A percentile compares a stretch with the other conserved stretches of the same genome.
Evolutionary conservation across 1,140 invertebrate genomes (phyloP).

Genomic region (Parasteatoda tepidariorum): DNA sequence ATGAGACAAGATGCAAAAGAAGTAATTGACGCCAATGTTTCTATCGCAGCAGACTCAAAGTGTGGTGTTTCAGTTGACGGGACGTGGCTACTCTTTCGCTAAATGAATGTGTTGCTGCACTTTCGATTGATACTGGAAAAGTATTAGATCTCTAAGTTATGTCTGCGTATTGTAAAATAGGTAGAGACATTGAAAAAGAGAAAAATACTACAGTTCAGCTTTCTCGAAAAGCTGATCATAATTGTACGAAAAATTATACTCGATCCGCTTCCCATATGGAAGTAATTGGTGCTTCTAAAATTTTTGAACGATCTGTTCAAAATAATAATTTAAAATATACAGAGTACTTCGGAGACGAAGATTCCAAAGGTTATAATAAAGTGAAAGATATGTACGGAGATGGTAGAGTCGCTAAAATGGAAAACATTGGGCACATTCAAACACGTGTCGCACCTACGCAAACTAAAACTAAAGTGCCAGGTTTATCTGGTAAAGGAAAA

Average conservation of each 20-base stretch:
- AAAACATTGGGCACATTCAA: constrained; percentile 19
- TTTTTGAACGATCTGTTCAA: background rate
- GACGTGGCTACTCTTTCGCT: too few relatives aligned
- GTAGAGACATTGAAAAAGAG: too few relatives aligned
- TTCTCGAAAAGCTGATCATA: background rate
- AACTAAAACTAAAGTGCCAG: constrained; percentile 9
- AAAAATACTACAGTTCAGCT: too few relatives aligned
- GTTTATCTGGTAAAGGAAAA: background rate
- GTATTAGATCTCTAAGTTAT: too few relatives aligned
- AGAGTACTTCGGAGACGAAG: background rate
- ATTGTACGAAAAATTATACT: background rate
- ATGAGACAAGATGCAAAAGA: too few relatives aligned
- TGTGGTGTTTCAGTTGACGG: too few relatives aligned
- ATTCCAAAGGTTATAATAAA: background rate
- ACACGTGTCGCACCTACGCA: background rate
- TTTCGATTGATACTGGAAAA: too few relatives aligned
- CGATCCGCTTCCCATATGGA: background rate
- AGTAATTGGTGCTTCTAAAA: background rate
- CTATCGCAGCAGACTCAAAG: too few relatives aligned
- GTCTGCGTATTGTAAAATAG: too few relatives aligned
- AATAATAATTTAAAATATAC: background rate
- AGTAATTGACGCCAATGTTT: too few relatives aligned
- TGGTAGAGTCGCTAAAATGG: background rate
- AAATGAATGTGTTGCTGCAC: too few relatives aligned
- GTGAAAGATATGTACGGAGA: background rate